Base-by-base conservation (phyloP, 2,113 vertebrate genomes). In the Cynocephalus volans region DNA sequence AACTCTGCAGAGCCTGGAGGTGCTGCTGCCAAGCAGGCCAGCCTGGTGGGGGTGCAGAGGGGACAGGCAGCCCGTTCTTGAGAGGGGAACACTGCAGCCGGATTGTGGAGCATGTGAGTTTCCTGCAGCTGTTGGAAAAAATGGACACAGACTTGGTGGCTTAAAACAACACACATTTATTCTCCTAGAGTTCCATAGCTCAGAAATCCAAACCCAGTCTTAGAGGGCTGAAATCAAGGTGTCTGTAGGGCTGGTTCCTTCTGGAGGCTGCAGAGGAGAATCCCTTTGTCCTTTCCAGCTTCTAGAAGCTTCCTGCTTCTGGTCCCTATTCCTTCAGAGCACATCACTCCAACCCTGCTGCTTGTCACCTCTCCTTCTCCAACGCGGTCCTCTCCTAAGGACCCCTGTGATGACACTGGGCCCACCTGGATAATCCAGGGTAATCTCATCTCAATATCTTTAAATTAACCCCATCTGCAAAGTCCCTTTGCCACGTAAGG, bases 41-140 rank as follows among this genome's bases (percentile, higher is more conserved):
- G 1, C 69, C 69, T 12, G 70, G 75, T 24, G 26, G 50, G 18
- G 3, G 6, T 1, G 4, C 23, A 24, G 8, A 54, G 5, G 60
- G 72, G 33, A 10, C 0, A 1, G 80, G 45, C 45, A 9, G 52
- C 45, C 19, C 41, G 1, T 28, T 41, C 36, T 13, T 33, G 62
- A 54, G 28, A n/a, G 12, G 19, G 90, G 65, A n/a, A 31, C 65
- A 19, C 6, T 4, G 0, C 7, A 4, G 56, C 23, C 56, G 41
- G 69, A 8, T 1, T 2, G 2, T 1, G 15, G 33, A 19, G 65
- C 0, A 0, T 45, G 0, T 0, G 17, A 1, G 17, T 26, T n/a
- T 50, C 52, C 86, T 2, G 33, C 7, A 1, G 12, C 26, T 13
- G 21, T 52, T 3, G 3, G 0, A 6, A 82, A 26, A 36, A 73